These are phyloP conservation scores for Centropus unirufus DNA, from an alignment of 2,113 vertebrate species.

Conservation along the genomic window DNA sequence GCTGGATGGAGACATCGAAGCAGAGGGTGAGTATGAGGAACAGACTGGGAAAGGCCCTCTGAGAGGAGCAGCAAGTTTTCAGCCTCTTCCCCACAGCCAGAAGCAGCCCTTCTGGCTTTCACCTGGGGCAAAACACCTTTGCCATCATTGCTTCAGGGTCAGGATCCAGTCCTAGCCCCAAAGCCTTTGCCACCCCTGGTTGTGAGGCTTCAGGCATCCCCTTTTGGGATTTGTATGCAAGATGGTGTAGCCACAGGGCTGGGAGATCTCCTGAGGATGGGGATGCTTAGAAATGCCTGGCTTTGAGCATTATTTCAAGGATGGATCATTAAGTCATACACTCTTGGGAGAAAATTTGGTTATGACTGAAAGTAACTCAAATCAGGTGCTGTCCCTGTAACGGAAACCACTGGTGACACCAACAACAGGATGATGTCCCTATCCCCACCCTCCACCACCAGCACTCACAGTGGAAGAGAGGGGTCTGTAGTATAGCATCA, in stretches of 20 bases:
- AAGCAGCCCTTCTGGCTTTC: background rate
- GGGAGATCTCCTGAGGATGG: background rate
- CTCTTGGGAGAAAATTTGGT: background rate
- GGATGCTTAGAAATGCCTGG: background rate
- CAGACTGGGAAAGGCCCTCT: background rate
- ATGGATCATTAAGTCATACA: fast-evolving
- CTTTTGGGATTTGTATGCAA: background rate
- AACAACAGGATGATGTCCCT: fast-evolving
- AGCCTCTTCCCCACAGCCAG: background rate
- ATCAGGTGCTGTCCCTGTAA: fast-evolving
- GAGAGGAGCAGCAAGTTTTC: background rate
- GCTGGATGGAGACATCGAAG: background rate
- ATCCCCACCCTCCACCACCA: fast-evolving
- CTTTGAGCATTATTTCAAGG: background rate
- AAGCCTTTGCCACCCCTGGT: too few relatives aligned
- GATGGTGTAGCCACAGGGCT: background rate
- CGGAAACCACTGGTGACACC: background rate
- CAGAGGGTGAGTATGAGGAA: background rate
- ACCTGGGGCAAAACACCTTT: background rate
- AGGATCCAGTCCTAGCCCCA: background rate
- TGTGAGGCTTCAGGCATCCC: fast-evolving
- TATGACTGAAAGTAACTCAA: fast-evolving
- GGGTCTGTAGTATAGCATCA: conserved; percentile 53
- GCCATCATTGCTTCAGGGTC: background rate
- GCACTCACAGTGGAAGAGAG: conserved; percentile 53